Evolutionary conservation across 2,888 invertebrate species (phyloP), one percentile per base, ranked within the genome.

Genomic region (Colletes collaris): DNA sequence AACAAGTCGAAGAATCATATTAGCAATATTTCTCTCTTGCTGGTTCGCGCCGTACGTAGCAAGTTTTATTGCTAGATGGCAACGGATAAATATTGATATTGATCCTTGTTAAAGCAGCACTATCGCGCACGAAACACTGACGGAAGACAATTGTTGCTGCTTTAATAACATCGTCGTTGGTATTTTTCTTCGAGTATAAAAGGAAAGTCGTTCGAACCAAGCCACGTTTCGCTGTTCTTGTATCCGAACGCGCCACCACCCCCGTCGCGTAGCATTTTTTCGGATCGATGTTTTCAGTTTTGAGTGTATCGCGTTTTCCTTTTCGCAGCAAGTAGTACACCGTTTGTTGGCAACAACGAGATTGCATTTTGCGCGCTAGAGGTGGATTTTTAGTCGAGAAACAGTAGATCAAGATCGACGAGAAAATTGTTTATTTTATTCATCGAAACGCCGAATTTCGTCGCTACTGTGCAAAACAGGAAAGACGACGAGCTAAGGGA

Each of bases 1-100:
- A 44, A 49, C 60, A 52, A 59, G 68, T 35, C 71, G 76, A 82
- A 79, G 77, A 82, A 72, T 72, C 50, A 72, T 77, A 82, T 82
- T 77, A 59, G 79, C 82, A 79, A 84, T 85, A 84, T 84, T 84
- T 85, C 80, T 85, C 83, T 85, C 74, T 76, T 81, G 79, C 82
- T 59, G 73, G 70, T 53, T 75, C 73, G 71, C 79, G 53, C 69
- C 59, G 70, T 71, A 73, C 81, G 80, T 76, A 74, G 81, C 83
- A 83, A 86, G 81, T 86, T 86, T 86, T 86, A 86, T 86, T 86
- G 79, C 86, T 77, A 79, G 67, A 79, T 76, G 67, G 86, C 79
- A 81, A 79, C 81, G 64, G 83, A 79, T 53, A 77, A 83, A 86
- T 86, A 81, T 85, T 83, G 83, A 72, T 69, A 59, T 60, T 69